Evolutionary conservation across 2,888 invertebrate species (phyloP).

Genomic region (Hypomecis punctinalis): DNA sequence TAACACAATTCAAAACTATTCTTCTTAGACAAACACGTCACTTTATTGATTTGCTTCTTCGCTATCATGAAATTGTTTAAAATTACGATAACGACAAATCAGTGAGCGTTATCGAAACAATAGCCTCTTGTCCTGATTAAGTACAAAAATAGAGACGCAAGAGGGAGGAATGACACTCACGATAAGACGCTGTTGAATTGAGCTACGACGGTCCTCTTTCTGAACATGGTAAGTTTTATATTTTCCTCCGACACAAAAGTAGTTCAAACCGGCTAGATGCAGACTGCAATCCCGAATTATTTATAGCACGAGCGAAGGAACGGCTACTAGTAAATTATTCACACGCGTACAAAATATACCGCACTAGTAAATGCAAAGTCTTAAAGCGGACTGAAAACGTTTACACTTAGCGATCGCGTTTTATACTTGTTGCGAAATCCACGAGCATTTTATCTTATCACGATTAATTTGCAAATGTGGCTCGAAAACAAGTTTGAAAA

Average conservation of each 20-base stretch:
- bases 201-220: conserved; percentile 68
- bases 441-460: conserved; percentile 63
- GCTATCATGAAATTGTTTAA: conserved; percentile 7
- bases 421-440: conserved; percentile 59
- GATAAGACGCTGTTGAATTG: conserved; percentile 68
- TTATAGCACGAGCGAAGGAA: conserved; percentile 48
- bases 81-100: conserved; percentile 10
- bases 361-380: conserved; percentile 44
- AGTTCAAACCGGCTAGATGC: conserved; percentile 36
- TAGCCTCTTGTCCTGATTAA: conserved; percentile 21
- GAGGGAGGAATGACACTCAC: conserved; percentile 60
- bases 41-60: background rate
- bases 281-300: conserved; percentile 47
- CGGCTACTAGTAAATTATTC: conserved; percentile 29
- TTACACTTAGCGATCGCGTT: conserved; percentile 51
- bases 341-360: conserved; percentile 44
- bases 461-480: conserved; percentile 61
- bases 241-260: conserved; percentile 31
- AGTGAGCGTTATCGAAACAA: conserved; percentile 21
- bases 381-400: conserved; percentile 53
- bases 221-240: conserved; percentile 61
- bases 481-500: conserved; percentile 65
- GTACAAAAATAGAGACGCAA: conserved; percentile 19
- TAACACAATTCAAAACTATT: background rate
- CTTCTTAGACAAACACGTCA: background rate